phyloP scores from a whole-genome alignment of 2,797 vertebrate genomes.

The Diceros bicornis region DNA sequence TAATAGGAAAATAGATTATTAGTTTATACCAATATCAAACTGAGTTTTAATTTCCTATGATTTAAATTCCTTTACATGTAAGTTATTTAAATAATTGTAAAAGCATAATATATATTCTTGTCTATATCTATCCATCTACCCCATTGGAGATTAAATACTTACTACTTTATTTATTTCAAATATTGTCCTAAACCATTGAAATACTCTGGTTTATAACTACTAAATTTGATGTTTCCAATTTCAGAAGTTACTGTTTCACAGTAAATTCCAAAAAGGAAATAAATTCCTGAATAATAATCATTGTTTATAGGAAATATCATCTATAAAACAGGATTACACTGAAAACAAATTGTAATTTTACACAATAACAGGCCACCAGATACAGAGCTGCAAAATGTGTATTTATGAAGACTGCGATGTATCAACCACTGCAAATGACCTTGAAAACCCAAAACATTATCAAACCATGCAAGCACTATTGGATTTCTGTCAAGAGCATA shows the following conservation, averaged over 20 bases:
- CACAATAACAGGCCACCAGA: neutral
- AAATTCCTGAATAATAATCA: neutral
- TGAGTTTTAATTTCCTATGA: neutral
- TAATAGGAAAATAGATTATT: neutral
- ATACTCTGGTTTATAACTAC: neutral
- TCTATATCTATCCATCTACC: neutral
- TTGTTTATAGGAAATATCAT: neutral
- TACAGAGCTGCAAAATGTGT: conserved; percentile 28
- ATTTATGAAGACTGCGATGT: conserved; percentile 72
- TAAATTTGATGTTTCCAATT: conserved; percentile 1
- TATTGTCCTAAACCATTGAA: neutral
- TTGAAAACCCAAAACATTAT: conserved; percentile 82
- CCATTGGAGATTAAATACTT: neutral
- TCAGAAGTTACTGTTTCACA: neutral
- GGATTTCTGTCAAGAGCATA: conserved; percentile 82
- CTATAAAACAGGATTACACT: neutral
- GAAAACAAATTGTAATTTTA: conserved; percentile 36
- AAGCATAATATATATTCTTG: neutral
- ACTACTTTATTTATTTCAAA: neutral
- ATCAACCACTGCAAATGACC: conserved; percentile 72
- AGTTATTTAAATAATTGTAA: neutral
- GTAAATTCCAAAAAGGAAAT: neutral
- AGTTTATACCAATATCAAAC: neutral
- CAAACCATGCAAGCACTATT: conserved; percentile 78
- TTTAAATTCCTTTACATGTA: neutral